Base-by-base conservation (phyloP, 1,140 invertebrate genomes). In the Trichonephila inaurata region DNA sequence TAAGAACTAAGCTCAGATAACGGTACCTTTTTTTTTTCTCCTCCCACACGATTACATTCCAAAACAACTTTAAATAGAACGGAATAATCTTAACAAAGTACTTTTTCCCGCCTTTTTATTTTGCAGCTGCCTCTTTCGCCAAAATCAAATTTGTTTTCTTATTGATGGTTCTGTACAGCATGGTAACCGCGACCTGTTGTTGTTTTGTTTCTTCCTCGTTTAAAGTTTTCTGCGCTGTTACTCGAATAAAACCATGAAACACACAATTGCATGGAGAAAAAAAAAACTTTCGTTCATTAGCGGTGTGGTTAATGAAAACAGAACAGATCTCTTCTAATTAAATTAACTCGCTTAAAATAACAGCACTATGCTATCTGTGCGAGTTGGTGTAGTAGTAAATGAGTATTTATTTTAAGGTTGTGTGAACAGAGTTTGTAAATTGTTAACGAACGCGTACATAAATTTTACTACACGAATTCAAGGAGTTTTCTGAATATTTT, bases 271-370 rank as follows among this genome's bases (percentile, higher is more conserved):
- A 40, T 8, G 60, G 4, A 24, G n/a, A 83, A 64, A 77, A 88
- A 88, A 82, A 89, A 92, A 93, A 14, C 28, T 18, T 33, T 0
- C 64, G 24, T 81, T 93, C 92, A 93, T 93, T 93, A 93, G 69
- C 51, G 60, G 92, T 24, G 33, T 24, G 21, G n/a, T 88, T 88
- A 93, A 93, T 93, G 92, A 93, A 93, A 93, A 93, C 58, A 88
- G 69, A 93, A 81, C 92, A 93, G 69, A 85, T 77, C 66, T 44
- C 33, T 88, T 12, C 60, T 93, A 93, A 93, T 93, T 93, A 88
- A 93, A 93, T 93, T 93, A 81, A 62, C 62, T 40, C 28, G 62
- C 92, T 88, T 93, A 89, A 93, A 93, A 93, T 93, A 93, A 64
- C 92, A 60, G 24, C 44, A 93, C 51, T 87, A 72, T 72, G n/a